phyloP scores from a whole-genome alignment of 2,797 vertebrate species.

The Pangasius krempfi region DNA sequence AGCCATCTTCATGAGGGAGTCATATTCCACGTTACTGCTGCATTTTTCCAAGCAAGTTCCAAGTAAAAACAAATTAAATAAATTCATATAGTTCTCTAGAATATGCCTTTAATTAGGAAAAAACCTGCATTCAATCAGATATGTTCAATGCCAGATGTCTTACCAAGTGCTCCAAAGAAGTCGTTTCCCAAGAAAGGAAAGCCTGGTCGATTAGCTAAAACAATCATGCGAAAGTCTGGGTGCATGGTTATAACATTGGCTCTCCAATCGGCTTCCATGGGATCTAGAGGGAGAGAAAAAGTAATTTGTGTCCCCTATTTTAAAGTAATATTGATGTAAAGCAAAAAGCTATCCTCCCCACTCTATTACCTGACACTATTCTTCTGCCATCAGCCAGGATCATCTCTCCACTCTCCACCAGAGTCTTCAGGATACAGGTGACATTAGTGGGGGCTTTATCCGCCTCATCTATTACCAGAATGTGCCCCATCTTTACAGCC shows the following conservation, averaged over 20 bases:
- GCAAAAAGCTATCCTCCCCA: not conserved
- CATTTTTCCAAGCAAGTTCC: not conserved
- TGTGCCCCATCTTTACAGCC: constrained; percentile 89
- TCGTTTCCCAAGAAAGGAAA: constrained; percentile 98
- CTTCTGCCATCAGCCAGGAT: constrained; percentile 92
- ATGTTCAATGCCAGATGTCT: constrained; percentile 16
- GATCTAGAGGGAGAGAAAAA: constrained; percentile 72
- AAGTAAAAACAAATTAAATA: not conserved
- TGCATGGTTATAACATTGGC: constrained; percentile 86
- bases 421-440: constrained; percentile 95
- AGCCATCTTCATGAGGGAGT: not conserved
- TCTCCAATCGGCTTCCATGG: constrained; percentile 70
- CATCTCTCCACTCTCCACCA: constrained; percentile 98
- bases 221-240: constrained; percentile 96
- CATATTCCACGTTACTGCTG: too few species aligned
- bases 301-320: not conserved
- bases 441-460: constrained; percentile 98
- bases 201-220: constrained; percentile 94
- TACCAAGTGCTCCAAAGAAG: constrained; percentile 96
- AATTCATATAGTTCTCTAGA: not conserved
- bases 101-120: not conserved
- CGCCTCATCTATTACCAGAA: constrained; percentile 94
- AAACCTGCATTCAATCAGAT: not conserved
- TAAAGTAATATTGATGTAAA: constrained; percentile 9
- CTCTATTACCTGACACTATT: constrained; percentile 86